Percentiles rank a stretch among this genome's conserved stretches.
These are phyloP conservation scores for Tetragonula clypearis DNA, from an alignment of 1,140 invertebrate genomes.

Conservation along the genomic window DNA sequence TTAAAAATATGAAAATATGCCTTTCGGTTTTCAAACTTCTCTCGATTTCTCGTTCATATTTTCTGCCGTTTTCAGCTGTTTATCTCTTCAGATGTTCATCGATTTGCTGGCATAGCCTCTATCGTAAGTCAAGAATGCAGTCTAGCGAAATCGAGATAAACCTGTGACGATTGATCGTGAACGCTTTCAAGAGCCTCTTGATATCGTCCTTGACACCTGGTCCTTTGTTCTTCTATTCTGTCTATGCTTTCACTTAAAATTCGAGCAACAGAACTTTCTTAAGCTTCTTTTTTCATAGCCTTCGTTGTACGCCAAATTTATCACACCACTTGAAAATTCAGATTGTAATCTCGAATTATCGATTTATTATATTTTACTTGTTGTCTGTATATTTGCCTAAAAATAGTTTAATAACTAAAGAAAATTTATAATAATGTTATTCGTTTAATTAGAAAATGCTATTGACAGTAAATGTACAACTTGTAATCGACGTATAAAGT, in stretches of 20 bases:
- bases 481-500: too few species aligned
- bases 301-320: not conserved
- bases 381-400: too few species aligned
- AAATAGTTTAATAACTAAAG: not conserved
- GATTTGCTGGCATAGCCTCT: not conserved
- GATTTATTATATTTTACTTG: too few species aligned
- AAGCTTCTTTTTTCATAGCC: not conserved
- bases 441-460: not conserved
- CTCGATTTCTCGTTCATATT: too few species aligned
- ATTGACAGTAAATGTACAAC: not conserved
- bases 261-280: not conserved
- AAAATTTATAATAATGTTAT: not conserved
- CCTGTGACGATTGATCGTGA: conserved; percentile 32
- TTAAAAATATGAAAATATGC: too few species aligned
- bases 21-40: not conserved
- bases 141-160: conserved; percentile 46
- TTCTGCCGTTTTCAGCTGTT: not conserved
- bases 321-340: not conserved
- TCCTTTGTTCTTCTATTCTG: conserved; percentile 4
- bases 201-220: conserved; percentile 24
- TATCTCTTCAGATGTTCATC: conserved; percentile 17
- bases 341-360: too few species aligned
- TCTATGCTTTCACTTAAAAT: not conserved
- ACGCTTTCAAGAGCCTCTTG: conserved; percentile 11
- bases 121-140: conserved; percentile 41